A percentile compares a stretch with the other conserved stretches of the same genome.
phyloP scores from a whole-genome alignment of 2,888 invertebrate species.

The Heterodera filipjevi region DNA sequence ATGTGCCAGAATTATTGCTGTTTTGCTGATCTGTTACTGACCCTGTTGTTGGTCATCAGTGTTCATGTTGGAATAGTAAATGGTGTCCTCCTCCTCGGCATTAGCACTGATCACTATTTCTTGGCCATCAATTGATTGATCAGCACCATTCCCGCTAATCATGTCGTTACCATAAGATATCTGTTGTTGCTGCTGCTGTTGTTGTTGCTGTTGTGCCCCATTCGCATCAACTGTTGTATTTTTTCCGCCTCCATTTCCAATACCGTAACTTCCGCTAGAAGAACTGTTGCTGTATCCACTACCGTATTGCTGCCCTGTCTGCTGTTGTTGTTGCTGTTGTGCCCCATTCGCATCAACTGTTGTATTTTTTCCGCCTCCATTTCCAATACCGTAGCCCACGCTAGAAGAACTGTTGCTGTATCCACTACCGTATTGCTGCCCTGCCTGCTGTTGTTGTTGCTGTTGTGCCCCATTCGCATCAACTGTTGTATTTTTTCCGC shows the following conservation, averaged over 20 bases:
- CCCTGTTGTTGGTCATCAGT: neutral
- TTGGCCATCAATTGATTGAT: neutral
- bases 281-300: neutral
- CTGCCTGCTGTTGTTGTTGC: neutral
- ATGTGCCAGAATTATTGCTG: too few relatives aligned
- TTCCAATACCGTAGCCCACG: neutral
- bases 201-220: neutral
- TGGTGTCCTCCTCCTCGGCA: neutral
- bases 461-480: neutral
- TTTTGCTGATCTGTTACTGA: neutral
- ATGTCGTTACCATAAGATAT: neutral
- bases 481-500: neutral
- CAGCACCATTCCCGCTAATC: neutral
- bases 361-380: too few relatives aligned
- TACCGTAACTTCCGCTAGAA: neutral
- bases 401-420: neutral
- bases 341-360: too few relatives aligned
- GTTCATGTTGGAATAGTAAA: neutral
- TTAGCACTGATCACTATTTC: neutral
- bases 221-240: neutral
- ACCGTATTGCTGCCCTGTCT: neutral
- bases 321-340: neutral
- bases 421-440: neutral
- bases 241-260: neutral
- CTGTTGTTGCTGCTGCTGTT: neutral